Base-by-base conservation (phyloP, 2,113 vertebrate species). In the Jaculus jaculus region DNA sequence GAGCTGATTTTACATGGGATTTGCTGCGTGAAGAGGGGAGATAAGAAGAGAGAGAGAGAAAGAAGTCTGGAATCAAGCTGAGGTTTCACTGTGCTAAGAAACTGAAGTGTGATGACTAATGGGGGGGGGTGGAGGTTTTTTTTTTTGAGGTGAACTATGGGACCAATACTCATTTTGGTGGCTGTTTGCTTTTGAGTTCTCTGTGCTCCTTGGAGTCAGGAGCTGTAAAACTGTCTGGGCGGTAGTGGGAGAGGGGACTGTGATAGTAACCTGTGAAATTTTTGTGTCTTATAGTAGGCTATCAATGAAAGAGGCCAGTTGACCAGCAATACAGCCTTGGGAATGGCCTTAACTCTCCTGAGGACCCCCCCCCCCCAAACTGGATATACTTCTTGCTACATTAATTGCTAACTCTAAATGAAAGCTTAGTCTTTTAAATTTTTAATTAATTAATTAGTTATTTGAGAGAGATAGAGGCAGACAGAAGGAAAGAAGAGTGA, bases 381-480 rank as follows among this genome's bases (percentile, higher is more conserved):
- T 51, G 28, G 12, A 6, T 2, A 2, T 9, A 20, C 42, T 81
- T 24, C 34, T 34, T 37, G 30, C 26, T 72, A 63, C 26, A 21
- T 51, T 87, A 84, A 81, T 60, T 51, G 32, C 20, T 91, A 71
- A 71, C 69, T 90, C 28, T 84, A 86, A 92, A 15, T n/a, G n/a
- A 47, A 73, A 74, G n/a, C 42, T 88, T 34, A 82, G 84, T 72
- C 80, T 89, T 84, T 92, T n/a, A n/a, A n/a, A n/a, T n/a, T n/a
- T n/a, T n/a, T n/a, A n/a, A n/a, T n/a, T n/a, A n/a, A n/a, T n/a
- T n/a, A n/a, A n/a, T n/a, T n/a, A n/a, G n/a, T n/a, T n/a, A n/a
- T n/a, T n/a, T n/a, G n/a, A n/a, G n/a, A n/a, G n/a, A n/a, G n/a
- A n/a, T n/a, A n/a, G n/a, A n/a, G n/a, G n/a, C n/a, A n/a, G n/a